Evolutionary conservation across 2,888 invertebrate species (phyloP).

Genomic region (Scaptomyza tumidula): DNA sequence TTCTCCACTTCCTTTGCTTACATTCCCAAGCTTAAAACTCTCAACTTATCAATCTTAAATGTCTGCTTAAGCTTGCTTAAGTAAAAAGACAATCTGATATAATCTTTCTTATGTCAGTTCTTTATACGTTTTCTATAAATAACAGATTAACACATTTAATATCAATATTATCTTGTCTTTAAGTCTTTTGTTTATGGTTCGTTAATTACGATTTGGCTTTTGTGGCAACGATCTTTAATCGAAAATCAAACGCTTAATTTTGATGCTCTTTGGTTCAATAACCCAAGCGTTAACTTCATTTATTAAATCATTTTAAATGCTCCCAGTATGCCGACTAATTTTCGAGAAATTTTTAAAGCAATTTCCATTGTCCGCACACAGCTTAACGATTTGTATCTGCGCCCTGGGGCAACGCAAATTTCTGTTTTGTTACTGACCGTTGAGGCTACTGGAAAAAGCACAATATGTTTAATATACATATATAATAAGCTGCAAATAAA

Average conservation of each 20-base stretch:
- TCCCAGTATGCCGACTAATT: slow-evolving; percentile 49
- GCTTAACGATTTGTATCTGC: slow-evolving; percentile 44
- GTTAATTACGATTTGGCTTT: slow-evolving; percentile 22
- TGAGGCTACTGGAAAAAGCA: slow-evolving; percentile 32
- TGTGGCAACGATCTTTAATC: slow-evolving; percentile 1
- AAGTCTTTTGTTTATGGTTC: slow-evolving; percentile 1
- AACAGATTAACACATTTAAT: slow-evolving; percentile 20
- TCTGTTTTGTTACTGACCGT: slow-evolving; percentile 35
- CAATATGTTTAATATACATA: slow-evolving; percentile 13
- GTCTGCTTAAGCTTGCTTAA: not conserved
- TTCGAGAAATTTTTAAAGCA: slow-evolving; percentile 25
- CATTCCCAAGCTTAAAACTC: too few relatives aligned
- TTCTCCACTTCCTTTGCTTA: too few relatives aligned
- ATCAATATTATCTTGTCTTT: slow-evolving; percentile 6
- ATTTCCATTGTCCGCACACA: slow-evolving; percentile 30
- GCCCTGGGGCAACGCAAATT: slow-evolving; percentile 35
- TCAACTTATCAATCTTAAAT: not conserved
- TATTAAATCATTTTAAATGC: slow-evolving; percentile 41
- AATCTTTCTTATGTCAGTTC: slow-evolving; percentile 6
- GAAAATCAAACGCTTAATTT: slow-evolving; percentile 16
- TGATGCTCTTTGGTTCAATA: slow-evolving; percentile 41
- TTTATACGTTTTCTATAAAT: slow-evolving; percentile 30
- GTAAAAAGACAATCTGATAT: not conserved
- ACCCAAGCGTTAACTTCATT: slow-evolving; percentile 45
- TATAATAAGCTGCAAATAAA: slow-evolving; percentile 41